Evolutionary conservation across 1,140 invertebrate genomes (phyloP), one percentile per base, ranked within the genome.

Genomic region (Formica exsecta): DNA sequence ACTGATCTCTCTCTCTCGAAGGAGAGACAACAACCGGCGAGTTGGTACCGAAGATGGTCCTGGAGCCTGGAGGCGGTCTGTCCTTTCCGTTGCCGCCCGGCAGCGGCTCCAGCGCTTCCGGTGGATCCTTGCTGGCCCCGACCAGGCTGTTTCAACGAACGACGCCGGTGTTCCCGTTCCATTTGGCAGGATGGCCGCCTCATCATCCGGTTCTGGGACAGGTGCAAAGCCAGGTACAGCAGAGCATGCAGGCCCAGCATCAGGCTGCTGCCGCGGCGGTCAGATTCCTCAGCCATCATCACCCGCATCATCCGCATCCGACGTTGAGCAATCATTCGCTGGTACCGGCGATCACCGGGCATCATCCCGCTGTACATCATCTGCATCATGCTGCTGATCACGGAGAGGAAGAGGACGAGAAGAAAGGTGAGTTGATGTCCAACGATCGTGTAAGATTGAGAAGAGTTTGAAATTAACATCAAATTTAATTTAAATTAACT

Each of bases 1-100:
- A 91, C 59, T 87, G 88, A 89, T 68, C 74, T 59, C 83, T 87
- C 76, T 91, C 89, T 51, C 48, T 51, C 88, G 32, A 25, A 19
- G 84, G 86, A 86, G 88, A 88, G 85, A 79, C 57, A 36, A 29
- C n/a, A 66, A n/a, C 77, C 84, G 80, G 86, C 89, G 91, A 92
- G 92, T 93, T 95, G 95, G 94, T 95, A 92, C 94, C 95, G 29
- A 95, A 95, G 89, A 95, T 95, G 95, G 95, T 95, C 77, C 87
- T 95, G 80, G 95, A 95, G 89, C 94, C 95, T 92, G 95, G 95
- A 92, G 95, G 94, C 92, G 94, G 94, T 89, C 88, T 95, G 92
- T 95, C 95, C 84, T 95, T 95, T 85, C 95, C 94, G 91, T 92
- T 94, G 93, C 94, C 94, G 91, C 95, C 94, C 93, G 94, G 93